Evolutionary conservation across 2,113 vertebrate genomes (phyloP), one percentile per base, ranked within the genome.

Genomic region (Cephalopholis sonnerati): DNA sequence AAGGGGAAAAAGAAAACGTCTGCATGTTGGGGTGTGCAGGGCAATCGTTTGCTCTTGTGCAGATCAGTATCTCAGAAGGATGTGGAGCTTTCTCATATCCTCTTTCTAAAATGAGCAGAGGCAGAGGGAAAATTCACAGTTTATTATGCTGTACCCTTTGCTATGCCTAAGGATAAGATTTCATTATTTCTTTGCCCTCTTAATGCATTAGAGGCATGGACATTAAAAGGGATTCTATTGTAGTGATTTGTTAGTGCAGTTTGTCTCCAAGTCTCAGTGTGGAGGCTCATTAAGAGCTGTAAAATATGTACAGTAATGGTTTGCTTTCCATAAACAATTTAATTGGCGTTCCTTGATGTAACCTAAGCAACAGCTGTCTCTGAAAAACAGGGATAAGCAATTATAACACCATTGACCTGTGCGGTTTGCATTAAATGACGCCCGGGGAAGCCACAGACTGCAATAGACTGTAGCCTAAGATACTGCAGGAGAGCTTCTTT

Each of bases 331-430:
- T 65, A 25, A 75, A 80, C 9, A 59, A 61, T 69, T 70, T 39
- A 66, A 70, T 79, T 63, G 48, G 57, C 13, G n/a, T 39, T 44
- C 17, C 25, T 65, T 74, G 48, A 71, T 83, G 36, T 76, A 69
- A 84, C 68, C 50, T 20, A 32, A 66, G 70, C 62, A 61, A 39
- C 68, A 55, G 18, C 50, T 77, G 48, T 51, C 36, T 70, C 39
- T 58, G 64, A 74, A 80, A 78, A 80, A 67, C 57, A 64, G 53
- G 17, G n/a, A 36, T 77, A 54, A 77, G 58, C 86, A 85, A 32
- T 88, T 88, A 84, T 39, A 80, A 76, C 32, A 59, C 61, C 71
- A 84, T 87, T 84, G 84, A 88, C 85, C 50, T 70, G 57, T 74
- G 18, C 11, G 10, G 32, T 89, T 78, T 89, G 54, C 50, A 75